A percentile compares a stretch with the other conserved stretches of the same genome.
Evolutionary conservation across 2,797 vertebrate genomes (phyloP).

Genomic region (Muscicapa striata): DNA sequence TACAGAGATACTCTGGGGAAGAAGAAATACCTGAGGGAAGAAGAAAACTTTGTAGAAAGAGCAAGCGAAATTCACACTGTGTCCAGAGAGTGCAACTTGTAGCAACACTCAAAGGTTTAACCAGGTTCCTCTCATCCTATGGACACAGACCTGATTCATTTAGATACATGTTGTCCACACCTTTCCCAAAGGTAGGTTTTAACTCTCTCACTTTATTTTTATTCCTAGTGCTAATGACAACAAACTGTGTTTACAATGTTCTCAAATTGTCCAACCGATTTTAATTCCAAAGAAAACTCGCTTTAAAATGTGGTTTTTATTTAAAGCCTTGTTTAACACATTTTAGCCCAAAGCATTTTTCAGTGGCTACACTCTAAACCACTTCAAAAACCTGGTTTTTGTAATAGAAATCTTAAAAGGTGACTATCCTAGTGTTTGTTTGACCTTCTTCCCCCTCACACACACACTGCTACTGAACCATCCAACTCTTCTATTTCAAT

Average conservation of each 20-base stretch:
- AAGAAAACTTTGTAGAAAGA: background rate
- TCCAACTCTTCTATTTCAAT: background rate
- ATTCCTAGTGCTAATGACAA: constrained; percentile 12
- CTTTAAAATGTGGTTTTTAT: constrained; percentile 57
- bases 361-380: constrained; percentile 22
- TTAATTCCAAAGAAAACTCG: background rate
- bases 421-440: constrained; percentile 2
- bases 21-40: background rate
- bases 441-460: background rate
- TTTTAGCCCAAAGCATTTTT: constrained; percentile 50
- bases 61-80: accelerated
- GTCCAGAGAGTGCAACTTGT: background rate
- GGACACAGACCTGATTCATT: background rate
- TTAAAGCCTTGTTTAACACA: constrained; percentile 48
- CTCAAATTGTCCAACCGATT: constrained; percentile 14
- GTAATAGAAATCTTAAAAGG: constrained; percentile 21
- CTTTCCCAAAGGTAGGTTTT: background rate
- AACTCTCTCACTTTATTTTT: constrained; percentile 1
- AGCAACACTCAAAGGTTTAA: background rate
- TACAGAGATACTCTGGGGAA: accelerated
- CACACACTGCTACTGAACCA: background rate
- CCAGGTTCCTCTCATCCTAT: accelerated
- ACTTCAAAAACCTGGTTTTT: constrained; percentile 45
- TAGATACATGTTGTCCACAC: no score
- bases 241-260: constrained; percentile 33